These are phyloP conservation scores for Dichetophora obliterata DNA, from an alignment of 2,888 invertebrate species.

Conservation along the genomic window DNA sequence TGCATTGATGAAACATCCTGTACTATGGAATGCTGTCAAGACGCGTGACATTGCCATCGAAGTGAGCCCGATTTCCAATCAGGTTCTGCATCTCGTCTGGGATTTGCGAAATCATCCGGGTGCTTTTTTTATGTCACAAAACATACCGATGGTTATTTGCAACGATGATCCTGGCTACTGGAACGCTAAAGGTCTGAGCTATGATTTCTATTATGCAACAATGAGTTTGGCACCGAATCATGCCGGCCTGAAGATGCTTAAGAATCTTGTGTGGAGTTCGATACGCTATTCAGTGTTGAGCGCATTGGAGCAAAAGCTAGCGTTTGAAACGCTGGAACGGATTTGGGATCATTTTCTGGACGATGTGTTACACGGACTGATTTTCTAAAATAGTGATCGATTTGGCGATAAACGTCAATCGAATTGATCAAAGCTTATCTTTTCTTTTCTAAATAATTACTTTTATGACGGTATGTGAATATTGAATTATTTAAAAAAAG, in stretches of 20 bases:
- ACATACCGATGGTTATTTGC: slow-evolving; percentile 75
- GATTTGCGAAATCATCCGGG: slow-evolving; percentile 79
- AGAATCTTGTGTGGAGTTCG: slow-evolving; percentile 76
- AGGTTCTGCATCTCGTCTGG: slow-evolving; percentile 71
- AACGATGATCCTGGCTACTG: slow-evolving; percentile 78
- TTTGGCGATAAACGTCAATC: too few relatives aligned
- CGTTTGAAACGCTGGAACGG: slow-evolving; percentile 54
- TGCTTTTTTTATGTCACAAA: slow-evolving; percentile 71
- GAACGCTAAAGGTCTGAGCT: slow-evolving; percentile 74
- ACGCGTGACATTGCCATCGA: slow-evolving; percentile 65
- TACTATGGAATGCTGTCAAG: slow-evolving; percentile 64
- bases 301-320: slow-evolving; percentile 53
- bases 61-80: slow-evolving; percentile 68
- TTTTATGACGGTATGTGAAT: too few relatives aligned
- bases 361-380: slow-evolving; percentile 56
- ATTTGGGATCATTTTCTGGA: slow-evolving; percentile 62
- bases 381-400: slow-evolving; percentile 49
- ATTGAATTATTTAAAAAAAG: too few relatives aligned
- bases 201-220: slow-evolving; percentile 78
- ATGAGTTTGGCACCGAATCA: slow-evolving; percentile 75
- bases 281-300: slow-evolving; percentile 67
- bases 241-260: slow-evolving; percentile 74
- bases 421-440: too few relatives aligned
- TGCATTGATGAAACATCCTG: slow-evolving; percentile 67
- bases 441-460: too few relatives aligned